Evolutionary conservation across 2,797 vertebrate species (phyloP).

Genomic region (Pachyuromys duprasi): DNA sequence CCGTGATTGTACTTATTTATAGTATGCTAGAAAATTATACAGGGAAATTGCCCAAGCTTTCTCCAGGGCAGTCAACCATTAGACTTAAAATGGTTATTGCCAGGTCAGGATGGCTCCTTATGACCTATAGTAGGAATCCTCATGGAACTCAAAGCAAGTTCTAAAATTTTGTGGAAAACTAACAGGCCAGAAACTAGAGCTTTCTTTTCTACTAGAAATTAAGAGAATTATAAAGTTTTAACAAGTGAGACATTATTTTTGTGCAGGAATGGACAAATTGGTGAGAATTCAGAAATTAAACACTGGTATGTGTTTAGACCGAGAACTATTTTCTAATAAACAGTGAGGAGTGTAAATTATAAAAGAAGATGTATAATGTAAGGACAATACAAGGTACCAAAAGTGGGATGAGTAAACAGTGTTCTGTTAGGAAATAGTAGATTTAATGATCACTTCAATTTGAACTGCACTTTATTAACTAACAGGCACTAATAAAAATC

Average conservation of each 20-base stretch:
- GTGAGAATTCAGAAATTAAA: neutral
- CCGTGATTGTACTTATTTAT: neutral
- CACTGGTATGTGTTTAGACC: neutral
- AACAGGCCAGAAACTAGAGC: neutral
- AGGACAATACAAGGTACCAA: neutral
- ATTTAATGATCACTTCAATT: neutral
- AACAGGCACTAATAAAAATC: neutral
- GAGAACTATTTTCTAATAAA: neutral
- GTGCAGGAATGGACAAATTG: neutral
- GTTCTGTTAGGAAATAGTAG: neutral
- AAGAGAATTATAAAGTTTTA: neutral
- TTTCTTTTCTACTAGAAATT: constrained; percentile 5
- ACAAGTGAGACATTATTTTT: neutral
- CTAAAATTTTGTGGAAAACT: neutral
- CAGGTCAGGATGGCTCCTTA: neutral
- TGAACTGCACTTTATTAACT: constrained; percentile 2
- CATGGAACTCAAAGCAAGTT: neutral
- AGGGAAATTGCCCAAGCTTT: neutral
- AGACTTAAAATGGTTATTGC: neutral
- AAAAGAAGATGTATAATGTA: neutral
- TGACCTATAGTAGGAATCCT: neutral
- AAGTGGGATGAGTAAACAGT: neutral
- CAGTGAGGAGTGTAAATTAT: neutral
- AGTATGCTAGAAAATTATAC: neutral
- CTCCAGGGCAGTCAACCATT: neutral